These are phyloP conservation scores for Picathartes gymnocephalus DNA, from an alignment of 2,113 vertebrate species.

Conservation along the genomic window DNA sequence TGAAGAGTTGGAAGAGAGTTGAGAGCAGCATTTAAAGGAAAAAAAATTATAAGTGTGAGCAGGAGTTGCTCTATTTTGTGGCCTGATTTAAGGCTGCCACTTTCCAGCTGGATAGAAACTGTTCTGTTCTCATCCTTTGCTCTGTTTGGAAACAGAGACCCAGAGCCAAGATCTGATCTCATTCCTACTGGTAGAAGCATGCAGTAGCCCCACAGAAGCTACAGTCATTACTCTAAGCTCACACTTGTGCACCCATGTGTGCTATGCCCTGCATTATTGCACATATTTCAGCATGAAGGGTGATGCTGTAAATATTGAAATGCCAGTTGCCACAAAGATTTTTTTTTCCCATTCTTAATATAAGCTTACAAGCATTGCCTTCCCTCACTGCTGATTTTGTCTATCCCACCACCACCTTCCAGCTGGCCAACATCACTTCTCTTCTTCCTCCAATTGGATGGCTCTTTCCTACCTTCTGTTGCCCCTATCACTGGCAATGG, in stretches of 20 bases:
- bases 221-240: background rate
- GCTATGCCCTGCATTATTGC: background rate
- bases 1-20: constrained; percentile 2
- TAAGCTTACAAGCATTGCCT: background rate
- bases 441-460: background rate
- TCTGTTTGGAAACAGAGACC: constrained; percentile 24
- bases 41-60: background rate
- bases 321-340: background rate
- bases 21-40: background rate
- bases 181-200: background rate
- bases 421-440: background rate
- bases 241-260: background rate
- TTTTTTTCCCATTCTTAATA: background rate
- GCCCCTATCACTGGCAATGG: background rate
- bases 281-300: background rate
- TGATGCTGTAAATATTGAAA: background rate
- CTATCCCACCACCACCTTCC: background rate
- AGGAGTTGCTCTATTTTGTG: background rate
- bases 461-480: background rate
- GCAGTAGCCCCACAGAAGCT: constrained; percentile 38
- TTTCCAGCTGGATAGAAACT: constrained; percentile 41
- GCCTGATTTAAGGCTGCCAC: constrained; percentile 17
- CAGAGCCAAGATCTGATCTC: constrained; percentile 43
- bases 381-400: background rate
- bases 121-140: background rate